These are phyloP conservation scores for Montipora capitata DNA, from an alignment of 92 coral and sea anemone genomes.

Conservation along the genomic window DNA sequence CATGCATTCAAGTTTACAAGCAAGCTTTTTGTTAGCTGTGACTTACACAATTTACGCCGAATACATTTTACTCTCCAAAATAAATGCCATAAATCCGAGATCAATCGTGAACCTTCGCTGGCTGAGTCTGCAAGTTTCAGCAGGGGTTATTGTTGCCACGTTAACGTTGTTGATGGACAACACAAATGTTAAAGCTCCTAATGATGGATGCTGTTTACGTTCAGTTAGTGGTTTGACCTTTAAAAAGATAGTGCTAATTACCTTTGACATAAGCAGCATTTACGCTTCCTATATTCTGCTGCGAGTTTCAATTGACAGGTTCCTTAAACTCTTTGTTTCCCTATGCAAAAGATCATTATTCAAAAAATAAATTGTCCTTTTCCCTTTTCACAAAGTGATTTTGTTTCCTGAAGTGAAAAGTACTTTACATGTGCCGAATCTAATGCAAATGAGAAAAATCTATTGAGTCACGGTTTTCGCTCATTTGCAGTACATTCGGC, in stretches of 20 bases:
- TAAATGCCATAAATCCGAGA: constrained; percentile 22
- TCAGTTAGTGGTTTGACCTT: background rate
- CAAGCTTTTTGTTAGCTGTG: background rate
- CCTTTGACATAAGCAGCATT: constrained; percentile 1
- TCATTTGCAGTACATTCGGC: too few species aligned
- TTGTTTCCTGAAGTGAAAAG: too few species aligned
- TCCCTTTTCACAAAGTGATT: too few species aligned
- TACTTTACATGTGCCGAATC: too few species aligned
- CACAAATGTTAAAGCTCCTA: background rate
- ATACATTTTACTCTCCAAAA: constrained; percentile 4
- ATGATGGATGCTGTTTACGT: constrained; percentile 8
- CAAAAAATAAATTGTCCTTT: too few species aligned
- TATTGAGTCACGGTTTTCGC: too few species aligned
- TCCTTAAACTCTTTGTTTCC: constrained; percentile 19
- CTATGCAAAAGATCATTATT: background rate
- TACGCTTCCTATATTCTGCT: constrained; percentile 23
- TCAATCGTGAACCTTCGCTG: constrained; percentile 10
- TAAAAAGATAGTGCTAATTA: background rate
- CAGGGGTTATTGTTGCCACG: constrained; percentile 18
- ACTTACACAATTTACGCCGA: constrained; percentile 10
- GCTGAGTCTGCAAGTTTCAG: background rate
- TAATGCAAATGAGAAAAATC: too few species aligned
- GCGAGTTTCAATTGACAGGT: constrained; percentile 40
- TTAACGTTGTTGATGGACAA: background rate
- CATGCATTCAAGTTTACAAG: constrained; percentile 30